These are phyloP conservation scores for Pelobates fuscus DNA, from an alignment of 2,113 vertebrate species.

Conservation along the genomic window DNA sequence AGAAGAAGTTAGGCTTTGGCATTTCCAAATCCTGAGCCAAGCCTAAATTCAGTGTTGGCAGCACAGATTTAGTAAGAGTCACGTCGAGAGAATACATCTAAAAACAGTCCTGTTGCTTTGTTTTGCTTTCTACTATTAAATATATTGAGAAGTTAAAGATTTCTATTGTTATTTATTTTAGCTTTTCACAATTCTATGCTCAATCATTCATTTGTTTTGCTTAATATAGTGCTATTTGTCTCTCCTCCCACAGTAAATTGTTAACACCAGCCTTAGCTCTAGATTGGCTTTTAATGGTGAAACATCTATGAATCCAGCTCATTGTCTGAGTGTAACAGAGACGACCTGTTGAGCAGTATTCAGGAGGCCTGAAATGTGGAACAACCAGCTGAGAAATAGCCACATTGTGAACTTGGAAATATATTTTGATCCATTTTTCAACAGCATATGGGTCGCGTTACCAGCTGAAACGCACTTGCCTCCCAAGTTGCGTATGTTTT, in stretches of 20 bases:
- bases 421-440: constrained; percentile 34
- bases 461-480: constrained; percentile 17
- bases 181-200: no score
- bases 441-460: constrained; percentile 22
- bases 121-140: no score
- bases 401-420: constrained; percentile 36
- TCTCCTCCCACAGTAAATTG: not conserved
- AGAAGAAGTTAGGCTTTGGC: no score
- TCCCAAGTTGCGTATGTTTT: constrained; percentile 15
- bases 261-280: not conserved
- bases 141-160: no score
- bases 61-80: no score
- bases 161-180: no score
- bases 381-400: constrained; percentile 43
- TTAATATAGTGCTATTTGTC: no score
- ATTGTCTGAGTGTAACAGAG: constrained; percentile 33
- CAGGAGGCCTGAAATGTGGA: constrained; percentile 23
- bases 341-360: constrained; percentile 38
- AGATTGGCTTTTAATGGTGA: constrained; percentile 19
- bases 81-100: no score
- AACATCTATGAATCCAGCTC: constrained; percentile 31
- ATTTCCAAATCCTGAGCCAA: no score
- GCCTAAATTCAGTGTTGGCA: no score
- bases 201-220: no score
- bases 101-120: no score